These are phyloP conservation scores for Chelonia mydas DNA, from an alignment of 2,797 vertebrate genomes.

Conservation along the genomic window DNA sequence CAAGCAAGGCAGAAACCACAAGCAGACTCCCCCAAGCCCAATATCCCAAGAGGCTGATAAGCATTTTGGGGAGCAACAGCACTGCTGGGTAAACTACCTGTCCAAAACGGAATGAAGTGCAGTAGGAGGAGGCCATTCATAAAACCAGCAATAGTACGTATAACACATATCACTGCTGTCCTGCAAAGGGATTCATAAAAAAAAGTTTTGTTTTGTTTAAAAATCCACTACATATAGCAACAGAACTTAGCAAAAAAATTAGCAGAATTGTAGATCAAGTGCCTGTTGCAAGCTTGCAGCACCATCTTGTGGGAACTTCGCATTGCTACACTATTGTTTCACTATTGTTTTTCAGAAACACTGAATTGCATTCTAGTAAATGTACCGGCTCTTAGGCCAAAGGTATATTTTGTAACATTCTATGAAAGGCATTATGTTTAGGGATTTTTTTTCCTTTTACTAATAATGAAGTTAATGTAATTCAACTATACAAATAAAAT, in stretches of 20 bases:
- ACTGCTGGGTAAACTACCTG: fast-evolving
- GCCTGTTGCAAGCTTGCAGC: slow-evolving; percentile 37
- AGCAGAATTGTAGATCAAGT: neutral
- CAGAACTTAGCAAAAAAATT: fast-evolving
- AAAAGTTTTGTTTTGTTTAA: fast-evolving
- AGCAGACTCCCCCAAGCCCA: fast-evolving
- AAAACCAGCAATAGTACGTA: fast-evolving
- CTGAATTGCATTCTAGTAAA: neutral
- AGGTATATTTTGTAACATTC: neutral
- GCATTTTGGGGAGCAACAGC: fast-evolving
- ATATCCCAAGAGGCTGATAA: fast-evolving
- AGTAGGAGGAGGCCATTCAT: fast-evolving
- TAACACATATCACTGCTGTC: fast-evolving
- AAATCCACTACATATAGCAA: fast-evolving
- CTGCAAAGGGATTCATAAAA: fast-evolving
- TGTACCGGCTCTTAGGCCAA: neutral
- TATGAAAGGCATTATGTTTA: neutral
- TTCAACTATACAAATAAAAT: neutral
- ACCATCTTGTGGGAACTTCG: slow-evolving; percentile 72
- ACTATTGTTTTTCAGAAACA: slow-evolving; percentile 35
- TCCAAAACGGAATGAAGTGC: fast-evolving
- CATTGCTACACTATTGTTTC: slow-evolving; percentile 25
- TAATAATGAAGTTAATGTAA: neutral
- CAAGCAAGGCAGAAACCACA: neutral
- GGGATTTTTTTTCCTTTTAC: neutral